Conservation (phyloP, 2,888 invertebrate genomes). For the Drosophila kambysellisi region DNA sequence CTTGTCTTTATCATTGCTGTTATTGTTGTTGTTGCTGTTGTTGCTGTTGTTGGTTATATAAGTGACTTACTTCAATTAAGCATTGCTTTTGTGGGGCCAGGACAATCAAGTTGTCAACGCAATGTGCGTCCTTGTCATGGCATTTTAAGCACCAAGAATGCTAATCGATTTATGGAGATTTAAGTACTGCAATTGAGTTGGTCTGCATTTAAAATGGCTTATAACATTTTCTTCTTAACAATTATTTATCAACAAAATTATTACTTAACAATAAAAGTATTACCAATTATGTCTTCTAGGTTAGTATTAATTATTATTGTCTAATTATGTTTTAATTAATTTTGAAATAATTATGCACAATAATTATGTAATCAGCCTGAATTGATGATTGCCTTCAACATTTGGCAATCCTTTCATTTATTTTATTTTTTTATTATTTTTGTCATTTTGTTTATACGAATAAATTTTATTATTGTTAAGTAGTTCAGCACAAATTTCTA, state of each 20-base stretch:
- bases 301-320: neutral
- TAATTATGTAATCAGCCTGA: neutral
- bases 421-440: neutral
- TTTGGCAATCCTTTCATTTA: neutral
- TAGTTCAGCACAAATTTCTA: neutral
- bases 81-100: slow-evolving; percentile 26
- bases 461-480: neutral
- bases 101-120: slow-evolving; percentile 62
- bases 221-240: neutral
- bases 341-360: neutral
- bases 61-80: slow-evolving; percentile 70
- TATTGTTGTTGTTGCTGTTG: neutral
- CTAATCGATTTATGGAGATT: slow-evolving; percentile 1
- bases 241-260: neutral
- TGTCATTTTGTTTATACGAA: neutral
- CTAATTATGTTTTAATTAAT: neutral
- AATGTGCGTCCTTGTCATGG: slow-evolving; percentile 55
- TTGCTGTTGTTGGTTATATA: slow-evolving; percentile 49
- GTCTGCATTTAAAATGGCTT: neutral
- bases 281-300: neutral
- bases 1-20: slow-evolving; percentile 42
- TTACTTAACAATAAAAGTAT: neutral
- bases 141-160: slow-evolving; percentile 26
- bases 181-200: neutral
- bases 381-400: neutral